A percentile compares a stretch with the other conserved stretches of the same genome.
Conservation (phyloP, 2,113 vertebrate species). For the Harpagus bidentatus region DNA sequence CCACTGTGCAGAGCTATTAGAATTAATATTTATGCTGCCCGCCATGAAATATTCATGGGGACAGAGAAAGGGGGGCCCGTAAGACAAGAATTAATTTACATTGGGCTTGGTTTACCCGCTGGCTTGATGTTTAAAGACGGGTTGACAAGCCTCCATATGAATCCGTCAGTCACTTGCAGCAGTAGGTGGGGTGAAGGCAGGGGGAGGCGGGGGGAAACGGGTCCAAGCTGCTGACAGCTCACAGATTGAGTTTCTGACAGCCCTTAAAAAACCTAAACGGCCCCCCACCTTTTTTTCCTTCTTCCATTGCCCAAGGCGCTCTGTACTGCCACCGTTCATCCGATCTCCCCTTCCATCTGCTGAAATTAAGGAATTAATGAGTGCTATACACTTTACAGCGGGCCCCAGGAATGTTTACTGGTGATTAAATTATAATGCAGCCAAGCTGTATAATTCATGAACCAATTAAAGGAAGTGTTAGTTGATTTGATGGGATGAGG, state of each 20-base stretch:
- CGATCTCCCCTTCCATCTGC: constrained; percentile 83
- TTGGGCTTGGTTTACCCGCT: constrained; percentile 82
- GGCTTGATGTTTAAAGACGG: constrained; percentile 86
- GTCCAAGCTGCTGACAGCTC: constrained; percentile 83
- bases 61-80: constrained; percentile 78
- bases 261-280: constrained; percentile 85
- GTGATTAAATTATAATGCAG: constrained; percentile 99
- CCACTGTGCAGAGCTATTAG: constrained; percentile 96
- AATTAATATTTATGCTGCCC: constrained; percentile 98
- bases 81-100: constrained; percentile 87
- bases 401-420: constrained; percentile 98
- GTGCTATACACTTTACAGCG: constrained; percentile 90
- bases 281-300: constrained; percentile 76
- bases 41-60: constrained; percentile 99
- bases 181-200: constrained; percentile 53
- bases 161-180: constrained; percentile 80
- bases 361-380: constrained; percentile 99
- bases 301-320: constrained; percentile 82
- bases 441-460: constrained; percentile 99
- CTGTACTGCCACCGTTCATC: constrained; percentile 81
- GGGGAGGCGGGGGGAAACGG: constrained; percentile 13
- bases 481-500: constrained; percentile 99
- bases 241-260: constrained; percentile 92
- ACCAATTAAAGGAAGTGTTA: constrained; percentile 99
- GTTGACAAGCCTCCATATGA: constrained; percentile 79